Evolutionary conservation across 2,113 vertebrate genomes (phyloP).

Genomic region (Hippotragus niger): DNA sequence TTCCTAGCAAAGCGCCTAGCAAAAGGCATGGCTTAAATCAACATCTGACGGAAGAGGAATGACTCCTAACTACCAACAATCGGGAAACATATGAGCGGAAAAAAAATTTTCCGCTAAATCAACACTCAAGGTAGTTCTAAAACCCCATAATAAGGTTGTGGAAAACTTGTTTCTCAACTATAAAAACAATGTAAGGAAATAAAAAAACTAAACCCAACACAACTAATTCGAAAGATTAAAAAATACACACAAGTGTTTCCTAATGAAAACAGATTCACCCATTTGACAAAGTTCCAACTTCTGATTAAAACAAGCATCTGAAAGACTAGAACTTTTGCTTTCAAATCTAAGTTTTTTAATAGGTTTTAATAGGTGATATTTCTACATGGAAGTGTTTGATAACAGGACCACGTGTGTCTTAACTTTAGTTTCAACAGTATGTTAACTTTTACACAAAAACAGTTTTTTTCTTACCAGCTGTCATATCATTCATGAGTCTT

Average conservation of each 20-base stretch:
- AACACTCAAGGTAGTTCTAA: neutral
- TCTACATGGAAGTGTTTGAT: neutral
- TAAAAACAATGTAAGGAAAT: neutral
- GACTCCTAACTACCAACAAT: neutral
- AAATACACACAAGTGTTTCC: neutral
- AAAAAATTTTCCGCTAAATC: neutral
- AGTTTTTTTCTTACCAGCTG: constrained; percentile 81
- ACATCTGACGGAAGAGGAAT: neutral
- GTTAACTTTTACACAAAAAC: neutral
- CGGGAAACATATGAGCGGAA: neutral
- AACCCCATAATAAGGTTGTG: neutral
- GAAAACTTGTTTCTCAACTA: neutral
- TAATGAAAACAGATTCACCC: neutral
- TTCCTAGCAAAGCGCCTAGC: neutral
- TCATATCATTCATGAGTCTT: constrained; percentile 88
- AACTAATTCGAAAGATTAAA: neutral
- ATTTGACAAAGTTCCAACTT: neutral
- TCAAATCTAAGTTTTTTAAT: neutral
- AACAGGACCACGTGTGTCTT: neutral
- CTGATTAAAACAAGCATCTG: neutral
- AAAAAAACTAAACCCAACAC: neutral
- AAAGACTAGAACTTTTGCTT: neutral
- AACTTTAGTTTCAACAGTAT: neutral
- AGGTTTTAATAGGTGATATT: neutral
- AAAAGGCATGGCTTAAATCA: neutral